Conservation (phyloP, 2,888 invertebrate species). For the Stenolophus ochropezus region DNA sequence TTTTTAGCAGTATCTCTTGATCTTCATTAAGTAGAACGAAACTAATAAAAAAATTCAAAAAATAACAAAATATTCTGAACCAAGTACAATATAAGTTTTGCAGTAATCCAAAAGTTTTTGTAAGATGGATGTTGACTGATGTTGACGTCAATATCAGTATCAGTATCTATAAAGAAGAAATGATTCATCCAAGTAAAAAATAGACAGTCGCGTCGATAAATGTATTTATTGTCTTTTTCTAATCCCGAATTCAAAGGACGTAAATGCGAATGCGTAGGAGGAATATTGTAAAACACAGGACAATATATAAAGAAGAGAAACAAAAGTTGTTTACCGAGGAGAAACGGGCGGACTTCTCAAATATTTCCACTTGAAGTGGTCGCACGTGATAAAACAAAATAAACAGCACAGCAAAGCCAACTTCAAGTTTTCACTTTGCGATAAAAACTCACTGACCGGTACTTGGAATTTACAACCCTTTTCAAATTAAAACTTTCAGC, state of each 20-base stretch:
- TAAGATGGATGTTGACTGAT: too few species aligned
- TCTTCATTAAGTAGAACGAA: too few species aligned
- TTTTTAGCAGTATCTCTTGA: too few species aligned
- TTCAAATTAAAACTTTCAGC: background rate
- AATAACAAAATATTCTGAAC: too few species aligned
- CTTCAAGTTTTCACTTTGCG: slow-evolving; percentile 14
- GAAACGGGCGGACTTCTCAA: slow-evolving; percentile 61
- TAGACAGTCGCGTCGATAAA: too few species aligned
- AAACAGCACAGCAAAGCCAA: slow-evolving; percentile 15
- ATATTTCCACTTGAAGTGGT: slow-evolving; percentile 68
- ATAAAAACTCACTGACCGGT: slow-evolving; percentile 24
- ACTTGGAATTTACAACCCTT: background rate
- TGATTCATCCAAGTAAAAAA: too few species aligned
- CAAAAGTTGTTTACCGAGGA: slow-evolving; percentile 49
- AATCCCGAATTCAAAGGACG: background rate
- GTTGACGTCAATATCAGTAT: too few species aligned
- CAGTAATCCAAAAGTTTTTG: too few species aligned
- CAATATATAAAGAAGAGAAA: slow-evolving; percentile 59
- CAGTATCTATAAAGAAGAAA: too few species aligned
- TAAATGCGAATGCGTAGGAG: background rate
- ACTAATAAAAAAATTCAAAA: too few species aligned
- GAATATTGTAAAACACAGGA: slow-evolving; percentile 43
- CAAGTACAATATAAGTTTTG: too few species aligned
- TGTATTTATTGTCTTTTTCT: too few species aligned
- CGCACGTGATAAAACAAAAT: slow-evolving; percentile 70